These are phyloP conservation scores for Tetramorium parvispinum DNA, from an alignment of 1,140 invertebrate genomes.

Conservation along the genomic window DNA sequence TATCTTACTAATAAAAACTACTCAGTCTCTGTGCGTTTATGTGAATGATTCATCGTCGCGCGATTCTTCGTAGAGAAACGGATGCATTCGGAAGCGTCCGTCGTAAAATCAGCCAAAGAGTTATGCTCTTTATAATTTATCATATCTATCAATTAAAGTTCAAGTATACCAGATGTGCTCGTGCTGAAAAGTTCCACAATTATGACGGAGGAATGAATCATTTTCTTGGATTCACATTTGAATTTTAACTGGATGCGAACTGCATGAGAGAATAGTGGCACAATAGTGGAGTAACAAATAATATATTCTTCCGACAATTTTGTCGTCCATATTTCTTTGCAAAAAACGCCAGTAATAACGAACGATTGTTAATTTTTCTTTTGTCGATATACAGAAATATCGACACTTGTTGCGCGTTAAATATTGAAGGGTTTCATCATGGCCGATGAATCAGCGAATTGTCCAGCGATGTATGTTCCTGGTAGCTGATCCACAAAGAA, in stretches of 20 bases:
- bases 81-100: conserved; percentile 20
- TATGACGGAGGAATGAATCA: background rate
- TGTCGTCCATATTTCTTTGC: background rate
- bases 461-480: conserved; percentile 10
- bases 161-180: background rate
- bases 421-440: conserved; percentile 20
- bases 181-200: background rate
- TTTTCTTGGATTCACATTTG: background rate
- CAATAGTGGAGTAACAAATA: background rate
- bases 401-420: conserved; percentile 40
- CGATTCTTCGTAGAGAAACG: conserved; percentile 48
- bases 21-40: conserved; percentile 24
- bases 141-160: background rate
- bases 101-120: conserved; percentile 6
- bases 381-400: background rate
- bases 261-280: background rate
- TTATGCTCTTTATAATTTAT: conserved; percentile 4
- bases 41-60: conserved; percentile 58
- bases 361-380: background rate
- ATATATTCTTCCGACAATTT: background rate
- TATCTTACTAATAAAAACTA: conserved; percentile 34
- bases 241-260: conserved; percentile 1
- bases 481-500: background rate
- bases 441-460: conserved; percentile 41
- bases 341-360: background rate